Evolutionary conservation across 2,797 vertebrate genomes (phyloP).

Genomic region (Tiaroga cobitis): DNA sequence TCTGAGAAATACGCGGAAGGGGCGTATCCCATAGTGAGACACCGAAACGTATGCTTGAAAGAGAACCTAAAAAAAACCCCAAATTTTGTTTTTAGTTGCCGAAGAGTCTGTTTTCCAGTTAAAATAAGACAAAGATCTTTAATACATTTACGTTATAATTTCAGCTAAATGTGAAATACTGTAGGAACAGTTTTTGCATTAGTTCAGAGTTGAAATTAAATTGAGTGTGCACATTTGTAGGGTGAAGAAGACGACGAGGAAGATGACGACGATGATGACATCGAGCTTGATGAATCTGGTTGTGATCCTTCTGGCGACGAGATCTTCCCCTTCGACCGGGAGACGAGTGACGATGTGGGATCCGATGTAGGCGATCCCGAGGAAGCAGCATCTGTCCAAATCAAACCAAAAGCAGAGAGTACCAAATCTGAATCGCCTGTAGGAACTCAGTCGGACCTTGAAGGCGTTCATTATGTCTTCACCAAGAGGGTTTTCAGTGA

Average conservation of each 20-base stretch:
- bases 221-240: background rate
- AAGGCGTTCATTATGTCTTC: conserved; percentile 82
- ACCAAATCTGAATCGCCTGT: conserved; percentile 54
- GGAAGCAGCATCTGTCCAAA: conserved; percentile 56
- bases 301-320: conserved; percentile 72
- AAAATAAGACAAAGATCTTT: background rate
- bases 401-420: conserved; percentile 18
- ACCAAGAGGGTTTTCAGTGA: conserved; percentile 85
- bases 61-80: too few relatives aligned
- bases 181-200: background rate
- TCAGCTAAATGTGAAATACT: background rate
- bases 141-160: background rate
- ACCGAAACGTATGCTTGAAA: too few relatives aligned
- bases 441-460: conserved; percentile 53
- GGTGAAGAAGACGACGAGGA: conserved; percentile 65
- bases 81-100: too few relatives aligned
- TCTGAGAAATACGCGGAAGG: too few relatives aligned
- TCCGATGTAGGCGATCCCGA: conserved; percentile 74
- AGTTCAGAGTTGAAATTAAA: background rate
- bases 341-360: conserved; percentile 80
- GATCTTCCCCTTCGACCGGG: conserved; percentile 75
- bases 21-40: too few relatives aligned
- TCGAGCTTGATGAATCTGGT: conserved; percentile 54
- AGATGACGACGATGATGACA: conserved; percentile 68
- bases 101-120: background rate